These are phyloP conservation scores for Charadrius vociferus DNA, from an alignment of 2,113 vertebrate genomes.

Conservation along the genomic window DNA sequence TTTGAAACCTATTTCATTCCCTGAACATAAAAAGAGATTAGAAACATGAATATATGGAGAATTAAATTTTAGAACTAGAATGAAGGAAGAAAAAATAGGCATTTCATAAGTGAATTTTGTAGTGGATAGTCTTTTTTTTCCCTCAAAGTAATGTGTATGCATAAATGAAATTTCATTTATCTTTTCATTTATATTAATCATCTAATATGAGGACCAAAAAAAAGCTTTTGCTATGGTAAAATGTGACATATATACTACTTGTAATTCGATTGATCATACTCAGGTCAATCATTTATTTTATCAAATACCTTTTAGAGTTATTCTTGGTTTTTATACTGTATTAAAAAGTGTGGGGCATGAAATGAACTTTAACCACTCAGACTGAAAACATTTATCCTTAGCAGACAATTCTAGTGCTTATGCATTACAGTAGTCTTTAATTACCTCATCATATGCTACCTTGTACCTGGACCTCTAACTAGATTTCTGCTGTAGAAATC, in stretches of 20 bases:
- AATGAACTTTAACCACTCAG: background rate
- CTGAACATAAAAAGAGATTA: slow-evolving; percentile 51
- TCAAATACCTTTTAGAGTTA: background rate
- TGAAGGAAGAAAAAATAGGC: background rate
- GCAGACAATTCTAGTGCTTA: background rate
- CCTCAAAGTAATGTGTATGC: background rate
- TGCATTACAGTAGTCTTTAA: background rate
- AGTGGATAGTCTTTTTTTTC: background rate
- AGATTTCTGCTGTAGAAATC: background rate
- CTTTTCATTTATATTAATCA: background rate
- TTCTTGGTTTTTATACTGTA: background rate
- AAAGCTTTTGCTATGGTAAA: background rate
- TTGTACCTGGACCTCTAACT: background rate
- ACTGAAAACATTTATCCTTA: background rate
- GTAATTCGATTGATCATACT: background rate
- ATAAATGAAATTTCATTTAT: background rate
- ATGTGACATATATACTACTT: background rate
- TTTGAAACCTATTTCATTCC: slow-evolving; percentile 41
- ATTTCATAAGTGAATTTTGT: background rate
- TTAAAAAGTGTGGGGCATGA: background rate
- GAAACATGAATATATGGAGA: slow-evolving; percentile 49
- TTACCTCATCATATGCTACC: background rate
- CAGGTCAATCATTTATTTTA: background rate
- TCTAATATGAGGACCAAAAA: background rate
- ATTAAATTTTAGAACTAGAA: background rate